Evolutionary conservation across 2,888 invertebrate genomes (phyloP), one percentile per base, ranked within the genome.

Genomic region (Metallyticus violacea): DNA sequence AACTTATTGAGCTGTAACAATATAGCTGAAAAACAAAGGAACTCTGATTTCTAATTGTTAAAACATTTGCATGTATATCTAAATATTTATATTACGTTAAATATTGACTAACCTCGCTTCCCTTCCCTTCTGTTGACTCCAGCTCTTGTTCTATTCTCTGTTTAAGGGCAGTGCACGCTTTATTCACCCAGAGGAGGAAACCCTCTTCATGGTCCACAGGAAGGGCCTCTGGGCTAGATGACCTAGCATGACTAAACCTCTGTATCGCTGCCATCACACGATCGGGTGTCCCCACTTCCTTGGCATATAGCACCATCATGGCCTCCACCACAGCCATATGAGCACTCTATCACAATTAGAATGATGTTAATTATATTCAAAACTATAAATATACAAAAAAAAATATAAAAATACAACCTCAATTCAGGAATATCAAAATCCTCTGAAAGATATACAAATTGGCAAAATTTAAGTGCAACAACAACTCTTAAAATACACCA

Each of bases 251-350:
- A 90, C 91, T 88, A 92, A 97, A 97, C 90, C 97, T 94, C 92
- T 96, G 96, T 89, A 97, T 96, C 89, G 98, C 97, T 89, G 97
- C 96, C 87, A 96, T 93, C 89, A 98, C 96, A 87, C 97, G 94
- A 91, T 98, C 98, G 86, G 96, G 94, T 82, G 97, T 97, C 89
- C 97, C 96, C 90, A 98, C 97, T 93, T 99, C 98, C 90, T 97
- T 96, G 89, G 97, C 96, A 93, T 98, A 98, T 90, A 99, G 94
- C 91, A 95, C 94, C 98, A 99, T 98, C 92, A 99, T 94, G 90
- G 97, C 97, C 93, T 99, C 98, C 92, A 98, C 97, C 93, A 99
- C 97, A 91, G 97, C 95, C 96, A 99, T 96, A 93, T 99, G 99
- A 90, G 98, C 97, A 92, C 95, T 96, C 98, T 98, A 93, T n/a